These are phyloP conservation scores for Buceros bicornis DNA, from an alignment of 2,797 vertebrate genomes.

Conservation along the genomic window DNA sequence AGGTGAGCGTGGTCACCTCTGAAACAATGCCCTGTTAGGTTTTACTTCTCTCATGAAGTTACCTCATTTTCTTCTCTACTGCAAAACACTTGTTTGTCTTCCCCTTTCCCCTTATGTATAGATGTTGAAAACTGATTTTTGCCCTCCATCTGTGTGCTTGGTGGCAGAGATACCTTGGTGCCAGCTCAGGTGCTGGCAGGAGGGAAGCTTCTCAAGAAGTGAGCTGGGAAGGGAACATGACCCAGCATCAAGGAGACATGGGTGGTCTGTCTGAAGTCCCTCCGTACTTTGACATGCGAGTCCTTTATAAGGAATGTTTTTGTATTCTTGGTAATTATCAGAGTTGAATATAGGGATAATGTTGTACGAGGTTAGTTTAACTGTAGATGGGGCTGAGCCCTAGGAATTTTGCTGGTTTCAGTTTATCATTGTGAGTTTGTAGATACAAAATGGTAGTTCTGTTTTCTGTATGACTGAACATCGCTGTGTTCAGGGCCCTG, in stretches of 20 bases:
- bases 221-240: background rate
- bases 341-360: constrained; percentile 35
- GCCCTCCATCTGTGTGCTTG: background rate
- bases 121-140: background rate
- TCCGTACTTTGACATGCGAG: background rate
- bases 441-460: background rate
- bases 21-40: background rate
- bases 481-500: background rate
- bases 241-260: background rate
- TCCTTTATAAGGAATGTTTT: constrained; percentile 58
- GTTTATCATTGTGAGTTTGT: constrained; percentile 20
- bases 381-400: constrained; percentile 49
- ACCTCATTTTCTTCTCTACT: constrained; percentile 53
- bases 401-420: constrained; percentile 17
- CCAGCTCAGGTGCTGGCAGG: background rate
- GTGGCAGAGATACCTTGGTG: background rate
- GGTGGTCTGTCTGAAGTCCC: constrained; percentile 8
- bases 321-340: constrained; percentile 18
- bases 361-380: background rate
- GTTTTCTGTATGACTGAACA: background rate
- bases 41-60: constrained; percentile 19
- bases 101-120: background rate
- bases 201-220: background rate
- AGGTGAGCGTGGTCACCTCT: background rate
- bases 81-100: background rate